Conservation (phyloP, 2,113 vertebrate genomes). For the Stictonetta naevosa region DNA sequence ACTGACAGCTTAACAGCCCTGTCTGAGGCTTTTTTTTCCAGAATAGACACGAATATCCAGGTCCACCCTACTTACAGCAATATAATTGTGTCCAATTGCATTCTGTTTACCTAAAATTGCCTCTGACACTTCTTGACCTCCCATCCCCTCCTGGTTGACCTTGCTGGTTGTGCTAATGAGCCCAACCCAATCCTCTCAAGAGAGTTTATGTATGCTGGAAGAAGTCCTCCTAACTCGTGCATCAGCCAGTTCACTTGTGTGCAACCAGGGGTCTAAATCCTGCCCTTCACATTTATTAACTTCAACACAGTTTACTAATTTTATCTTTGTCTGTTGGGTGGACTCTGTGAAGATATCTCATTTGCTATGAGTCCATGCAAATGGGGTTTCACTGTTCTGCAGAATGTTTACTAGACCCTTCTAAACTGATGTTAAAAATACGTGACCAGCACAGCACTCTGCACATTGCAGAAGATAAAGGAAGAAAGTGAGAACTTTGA, state of each 20-base stretch:
- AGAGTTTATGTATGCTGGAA: background rate
- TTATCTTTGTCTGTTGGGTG: background rate
- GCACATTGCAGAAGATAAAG: background rate
- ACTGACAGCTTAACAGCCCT: background rate
- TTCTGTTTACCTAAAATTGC: background rate
- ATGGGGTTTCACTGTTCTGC: background rate
- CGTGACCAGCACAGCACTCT: rapidly evolving
- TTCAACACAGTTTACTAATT: background rate
- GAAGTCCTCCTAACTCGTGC: background rate
- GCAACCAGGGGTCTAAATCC: background rate
- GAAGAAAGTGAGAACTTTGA: background rate
- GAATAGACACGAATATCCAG: background rate
- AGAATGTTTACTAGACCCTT: background rate
- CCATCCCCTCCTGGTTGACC: background rate
- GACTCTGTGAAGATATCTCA: background rate
- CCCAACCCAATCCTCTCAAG: background rate
- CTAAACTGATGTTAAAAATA: background rate
- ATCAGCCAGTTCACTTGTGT: background rate
- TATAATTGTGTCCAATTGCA: background rate
- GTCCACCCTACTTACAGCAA: background rate
- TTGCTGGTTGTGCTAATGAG: background rate
- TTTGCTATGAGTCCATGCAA: background rate
- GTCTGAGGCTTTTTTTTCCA: background rate
- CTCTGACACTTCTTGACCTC: background rate
- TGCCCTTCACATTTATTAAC: background rate